Base-by-base conservation (phyloP, 2,797 vertebrate species). In the Coregonus sp. region DNA sequence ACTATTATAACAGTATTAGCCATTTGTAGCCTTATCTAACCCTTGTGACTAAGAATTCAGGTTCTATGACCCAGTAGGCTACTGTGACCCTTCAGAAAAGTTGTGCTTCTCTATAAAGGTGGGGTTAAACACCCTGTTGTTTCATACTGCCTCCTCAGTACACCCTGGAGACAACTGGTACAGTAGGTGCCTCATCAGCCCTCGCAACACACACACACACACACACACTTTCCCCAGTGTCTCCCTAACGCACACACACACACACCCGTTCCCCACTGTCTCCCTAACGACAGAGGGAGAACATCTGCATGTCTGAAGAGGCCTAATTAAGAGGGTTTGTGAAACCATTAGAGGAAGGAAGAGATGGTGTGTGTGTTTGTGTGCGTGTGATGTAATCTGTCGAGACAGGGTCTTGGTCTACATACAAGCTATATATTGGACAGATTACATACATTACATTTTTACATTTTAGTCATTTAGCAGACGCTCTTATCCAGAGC, bases 311-410 rank as follows among this genome's bases (percentile, higher is more conserved):
- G 73, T 52, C 78, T 75, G 78, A 59, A 33, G 40, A 72, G 59
- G 63, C 73, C 59, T 75, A 72, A 75, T 80, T 75, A 72, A 65
- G 50, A 72, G 70, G 37, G 40, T 66, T 80, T 72, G 74, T 40
- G 29, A 75, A 68, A 59, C 73, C 54, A 75, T 79, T 71, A 75
- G 66, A 50, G 33, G 20, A 74, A 50, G 11, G 2, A 47, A 47
- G 40, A 47, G 40, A 47, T 12, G 2, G 14, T 70, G 68, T 70
- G 67, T 40, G 67, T 70, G 67, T 3, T 29, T 9, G 40, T 29
- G 50, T 59, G 54, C 5, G 52, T 18, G 5, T 16, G 16, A 56
- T 56, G 14, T 5, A 16, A 56, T 18, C 3, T 56, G 4, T 16
- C 1, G 12, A 52, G 7, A 40, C 37, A 47, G 40, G 40, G 40